These are phyloP conservation scores for Condylostylus longicornis DNA, from an alignment of 1,140 invertebrate genomes.

Conservation along the genomic window DNA sequence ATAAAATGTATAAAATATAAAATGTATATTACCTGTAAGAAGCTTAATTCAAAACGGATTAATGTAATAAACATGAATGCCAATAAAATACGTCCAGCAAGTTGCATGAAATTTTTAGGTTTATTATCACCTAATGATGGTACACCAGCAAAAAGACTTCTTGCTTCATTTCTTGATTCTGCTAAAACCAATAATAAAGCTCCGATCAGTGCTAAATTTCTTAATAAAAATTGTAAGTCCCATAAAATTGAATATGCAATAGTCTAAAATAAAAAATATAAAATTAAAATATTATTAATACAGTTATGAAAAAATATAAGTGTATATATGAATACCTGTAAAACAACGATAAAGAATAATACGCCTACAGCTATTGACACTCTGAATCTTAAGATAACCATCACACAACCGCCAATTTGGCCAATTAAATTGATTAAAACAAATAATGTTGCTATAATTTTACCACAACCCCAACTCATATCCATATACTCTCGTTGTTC, in stretches of 20 bases:
- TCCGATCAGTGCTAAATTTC: slow-evolving; percentile 92
- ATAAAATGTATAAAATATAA: slow-evolving; percentile 3
- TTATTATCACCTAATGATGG: slow-evolving; percentile 93
- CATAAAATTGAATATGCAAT: slow-evolving; percentile 96
- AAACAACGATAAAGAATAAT: slow-evolving; percentile 88
- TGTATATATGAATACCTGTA: slow-evolving; percentile 53
- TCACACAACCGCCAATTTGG: slow-evolving; percentile 86
- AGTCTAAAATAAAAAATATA: slow-evolving; percentile 49
- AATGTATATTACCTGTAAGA: slow-evolving; percentile 56
- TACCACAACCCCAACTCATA: slow-evolving; percentile 94
- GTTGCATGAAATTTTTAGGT: slow-evolving; percentile 92
- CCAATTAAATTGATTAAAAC: slow-evolving; percentile 88
- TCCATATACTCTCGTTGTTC: slow-evolving; percentile 98
- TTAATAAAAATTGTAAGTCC: slow-evolving; percentile 91
- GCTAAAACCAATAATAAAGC: slow-evolving; percentile 87
- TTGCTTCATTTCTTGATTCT: slow-evolving; percentile 81
- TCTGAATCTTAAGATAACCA: slow-evolving; percentile 85
- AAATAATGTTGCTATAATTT: slow-evolving; percentile 72
- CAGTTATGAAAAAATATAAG: background rate
- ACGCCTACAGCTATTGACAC: slow-evolving; percentile 90
- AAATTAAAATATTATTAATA: slow-evolving; percentile 1
- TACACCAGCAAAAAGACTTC: slow-evolving; percentile 94
- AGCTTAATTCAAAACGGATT: slow-evolving; percentile 81
- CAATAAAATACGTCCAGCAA: slow-evolving; percentile 86
- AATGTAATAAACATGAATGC: slow-evolving; percentile 99